Evolutionary conservation across 2,113 vertebrate genomes (phyloP), one percentile per base, ranked within the genome.

Genomic region (Ageneiosus marmoratus): DNA sequence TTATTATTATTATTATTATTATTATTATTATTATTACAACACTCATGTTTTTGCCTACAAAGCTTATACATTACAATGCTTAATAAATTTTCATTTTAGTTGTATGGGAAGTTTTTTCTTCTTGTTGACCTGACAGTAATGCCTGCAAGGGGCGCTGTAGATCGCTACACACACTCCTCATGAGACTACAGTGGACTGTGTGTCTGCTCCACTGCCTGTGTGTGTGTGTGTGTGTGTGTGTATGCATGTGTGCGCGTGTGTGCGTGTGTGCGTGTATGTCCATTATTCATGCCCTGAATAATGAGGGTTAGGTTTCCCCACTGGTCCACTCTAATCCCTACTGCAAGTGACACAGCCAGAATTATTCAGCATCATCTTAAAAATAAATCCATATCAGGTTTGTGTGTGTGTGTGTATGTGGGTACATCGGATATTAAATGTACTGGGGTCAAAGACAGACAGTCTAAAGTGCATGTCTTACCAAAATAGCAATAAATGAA

Each of bases 201-300:
- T 83, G 16, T 70, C 51, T 9, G 76, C 37, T 79, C 50, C 75
- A 72, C 27, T 76, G 60, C n/a, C 15, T 48, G 67, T 82, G 70
- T 56, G 67, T 46, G 44, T 69, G 44, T 65, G 60, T 80, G 22
- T 46, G 56, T 77, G 69, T 65, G 77, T 51, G 74, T 46, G 20
- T 79, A 32, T 56, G 60, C 69, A 58, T 82, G 32, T 77, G 29
- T 60, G 65, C 79, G 74, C 53, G 76, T 55, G 65, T 41, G 29
- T 78, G 56, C 53, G 67, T 58, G 65, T 78, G 27, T 79, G 15
- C 44, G 73, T 82, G 60, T 50, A 77, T 58, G 67, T 37, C 34
- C 34, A 88, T 88, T 86, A 87, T 88, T 88, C 56, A 86, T 88
- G 83, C 34, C 80, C 69, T 84, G 69, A 84, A 65, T 80, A 84